Conservation (phyloP, 2,113 vertebrate genomes). For the Serinus canaria region DNA sequence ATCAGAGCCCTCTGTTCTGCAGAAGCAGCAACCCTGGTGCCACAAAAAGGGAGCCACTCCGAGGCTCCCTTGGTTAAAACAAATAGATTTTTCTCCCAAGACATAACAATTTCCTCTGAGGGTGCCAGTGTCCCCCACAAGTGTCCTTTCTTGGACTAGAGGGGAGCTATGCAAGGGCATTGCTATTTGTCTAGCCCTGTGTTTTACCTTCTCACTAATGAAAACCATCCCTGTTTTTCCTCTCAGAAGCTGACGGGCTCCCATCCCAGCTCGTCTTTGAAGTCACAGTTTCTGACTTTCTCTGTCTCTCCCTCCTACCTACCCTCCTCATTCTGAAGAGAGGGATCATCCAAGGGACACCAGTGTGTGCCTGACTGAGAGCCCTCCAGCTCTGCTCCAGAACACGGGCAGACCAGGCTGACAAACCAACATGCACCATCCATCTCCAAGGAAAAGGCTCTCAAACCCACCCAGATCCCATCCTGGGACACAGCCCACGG, state of each 20-base stretch:
- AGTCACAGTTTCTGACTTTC: background rate
- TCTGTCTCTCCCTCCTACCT: background rate
- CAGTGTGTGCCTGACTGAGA: accelerated
- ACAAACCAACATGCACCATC: background rate
- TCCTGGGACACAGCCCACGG: background rate
- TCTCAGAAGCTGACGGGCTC: background rate
- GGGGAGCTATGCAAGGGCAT: background rate
- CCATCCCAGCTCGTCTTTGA: conserved; percentile 17
- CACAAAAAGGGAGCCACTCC: background rate
- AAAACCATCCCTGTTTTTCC: conserved; percentile 16
- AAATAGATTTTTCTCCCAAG: background rate
- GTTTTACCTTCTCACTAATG: conserved; percentile 40
- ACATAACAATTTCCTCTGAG: conserved; percentile 11
- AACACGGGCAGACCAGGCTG: background rate
- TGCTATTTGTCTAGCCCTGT: background rate
- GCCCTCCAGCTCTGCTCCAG: background rate
- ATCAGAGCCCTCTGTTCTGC: background rate
- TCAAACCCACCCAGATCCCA: background rate
- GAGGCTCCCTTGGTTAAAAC: background rate
- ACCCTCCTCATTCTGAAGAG: background rate
- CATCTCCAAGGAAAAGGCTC: background rate
- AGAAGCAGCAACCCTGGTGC: background rate
- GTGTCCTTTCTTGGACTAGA: background rate
- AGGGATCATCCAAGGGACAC: conserved; percentile 22
- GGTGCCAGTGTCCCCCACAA: background rate